Base-by-base conservation (phyloP, 2,113 vertebrate species). In the Philantomba maxwellii region DNA sequence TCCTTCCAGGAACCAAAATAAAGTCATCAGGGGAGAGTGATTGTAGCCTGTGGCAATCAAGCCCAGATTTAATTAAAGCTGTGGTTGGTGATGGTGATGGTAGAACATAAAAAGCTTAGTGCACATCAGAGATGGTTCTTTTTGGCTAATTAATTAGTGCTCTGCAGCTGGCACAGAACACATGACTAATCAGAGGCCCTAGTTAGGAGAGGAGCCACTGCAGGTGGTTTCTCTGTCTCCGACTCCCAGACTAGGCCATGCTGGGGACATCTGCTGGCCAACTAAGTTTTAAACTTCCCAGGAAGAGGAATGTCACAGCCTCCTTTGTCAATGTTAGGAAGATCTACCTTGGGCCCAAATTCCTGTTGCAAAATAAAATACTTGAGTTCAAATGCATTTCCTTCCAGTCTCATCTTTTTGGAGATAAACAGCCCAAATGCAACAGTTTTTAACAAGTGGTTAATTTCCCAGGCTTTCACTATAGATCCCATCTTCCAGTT, bases 11-110 rank as follows among this genome's bases (percentile, higher is more conserved):
- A 87, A 51, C 49, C 89, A 92, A 39, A 36, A 82, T 75, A 51
- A 94, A 95, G 57, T 64, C 92, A 66, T 89, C 85, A n/a, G 87
- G 91, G 91, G 28, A 81, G 84, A 33, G 75, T 36, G 60, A 55
- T 12, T 80, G 75, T 43, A 4, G 39, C 39, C 39, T 33, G 83
- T 82, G 58, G 47, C 82, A 80, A 96, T 96, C 96, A 95, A 87
- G 60, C 75, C 39, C 8, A 5, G 84, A 66, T 80, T 96, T 96
- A 96, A 95, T 96, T 94, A 97, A 90, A 94, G 62, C 87, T 58
- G 81, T 88, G 77, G 66, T 36, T 47, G 89, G 14, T 87, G 77
- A 23, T 14, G 6, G 70, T 47, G 93, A 39, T 9, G 33, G 75
- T 58, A 60, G 73, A 95, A 47, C n/a, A 87, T 91, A 49, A 92